phyloP scores from a whole-genome alignment of 1,140 invertebrate genomes.

The Drosophila sechellia region DNA sequence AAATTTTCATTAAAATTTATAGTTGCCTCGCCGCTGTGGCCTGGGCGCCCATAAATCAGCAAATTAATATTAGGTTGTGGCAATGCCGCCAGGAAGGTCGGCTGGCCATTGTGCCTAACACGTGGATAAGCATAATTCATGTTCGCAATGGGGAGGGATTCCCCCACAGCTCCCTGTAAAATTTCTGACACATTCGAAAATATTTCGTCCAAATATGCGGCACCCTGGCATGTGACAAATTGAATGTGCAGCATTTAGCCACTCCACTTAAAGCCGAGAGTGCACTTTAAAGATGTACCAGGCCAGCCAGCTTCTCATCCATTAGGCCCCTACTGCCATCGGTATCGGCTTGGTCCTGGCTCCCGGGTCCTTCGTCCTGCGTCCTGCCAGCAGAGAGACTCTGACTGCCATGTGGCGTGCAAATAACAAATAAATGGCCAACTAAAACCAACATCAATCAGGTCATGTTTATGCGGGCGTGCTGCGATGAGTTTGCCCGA shows the following conservation, averaged over 20 bases:
- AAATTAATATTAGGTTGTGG: slow-evolving; percentile 71
- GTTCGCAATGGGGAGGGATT: slow-evolving; percentile 20
- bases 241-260: slow-evolving; percentile 30
- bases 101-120: slow-evolving; percentile 52
- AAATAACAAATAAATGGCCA: slow-evolving; percentile 70
- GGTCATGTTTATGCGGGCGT: slow-evolving; percentile 68
- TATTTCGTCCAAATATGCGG: slow-evolving; percentile 49
- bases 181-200: slow-evolving; percentile 60
- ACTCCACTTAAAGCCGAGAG: slow-evolving; percentile 18
- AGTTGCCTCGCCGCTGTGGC: slow-evolving; percentile 43
- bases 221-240: slow-evolving; percentile 24
- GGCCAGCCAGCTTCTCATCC: slow-evolving; percentile 7
- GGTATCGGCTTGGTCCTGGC: slow-evolving; percentile 10
- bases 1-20: slow-evolving; percentile 80
- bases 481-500: slow-evolving; percentile 2
- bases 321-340: slow-evolving; percentile 22
- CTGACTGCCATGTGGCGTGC: slow-evolving; percentile 42
- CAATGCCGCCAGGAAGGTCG: slow-evolving; percentile 34
- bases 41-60: slow-evolving; percentile 69
- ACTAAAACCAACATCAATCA: slow-evolving; percentile 70
- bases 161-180: slow-evolving; percentile 11
- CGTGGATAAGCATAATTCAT: slow-evolving; percentile 62
- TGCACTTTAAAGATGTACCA: slow-evolving; percentile 29
- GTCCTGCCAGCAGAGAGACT: not conserved
- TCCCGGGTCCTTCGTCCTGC: not conserved